Base-by-base conservation (phyloP, 2,888 invertebrate genomes). In the Meandrusa payeni region DNA sequence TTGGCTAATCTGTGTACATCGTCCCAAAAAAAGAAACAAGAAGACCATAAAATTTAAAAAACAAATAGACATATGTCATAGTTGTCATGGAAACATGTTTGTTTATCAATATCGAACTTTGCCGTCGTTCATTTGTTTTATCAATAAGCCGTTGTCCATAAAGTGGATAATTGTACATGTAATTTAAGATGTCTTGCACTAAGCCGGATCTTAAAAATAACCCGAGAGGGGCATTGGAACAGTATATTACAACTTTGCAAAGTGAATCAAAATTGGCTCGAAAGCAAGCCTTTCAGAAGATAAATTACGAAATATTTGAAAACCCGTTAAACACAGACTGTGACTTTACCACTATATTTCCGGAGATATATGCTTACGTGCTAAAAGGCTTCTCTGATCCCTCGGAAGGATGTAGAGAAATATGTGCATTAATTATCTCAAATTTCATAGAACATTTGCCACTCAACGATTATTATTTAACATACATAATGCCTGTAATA, bases 401-500 rank as follows among this genome's bases (percentile, higher is more conserved):
- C 24, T 86, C 90, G 0, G 93, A 94, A 74, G 82, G 85, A 1
- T 93, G 93, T 51, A 83, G 93, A 42, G 91, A 92, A 51, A 67
- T 76, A 33, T 78, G 91, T 1, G 85, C 91, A 4, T 69, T 76
- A 20, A 89, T 93, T 45, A 74, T 92, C 13, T 82, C 76, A 0
- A 89, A 81, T 56, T 90, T 92, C 51, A 68, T 92, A 6, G 74
- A 88, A 7, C 76, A 76, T 17, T 65, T 94, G 13, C 91, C 92
- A 0, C 71, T 90, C 0, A 90, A 92, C 51, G 94, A 94, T 54
- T 93, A 92, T 49, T 93, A 93, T 68, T 80, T 96, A 36, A 91
- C 93, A 0, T 93, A 93, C 52, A 81, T 96, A 7, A 81, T 97
- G 20, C 94, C 95, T 1, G 90, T 93, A 1, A 67, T 97, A 47